Evolutionary conservation across 2,113 vertebrate genomes (phyloP).

Genomic region (Ursus arctos): DNA sequence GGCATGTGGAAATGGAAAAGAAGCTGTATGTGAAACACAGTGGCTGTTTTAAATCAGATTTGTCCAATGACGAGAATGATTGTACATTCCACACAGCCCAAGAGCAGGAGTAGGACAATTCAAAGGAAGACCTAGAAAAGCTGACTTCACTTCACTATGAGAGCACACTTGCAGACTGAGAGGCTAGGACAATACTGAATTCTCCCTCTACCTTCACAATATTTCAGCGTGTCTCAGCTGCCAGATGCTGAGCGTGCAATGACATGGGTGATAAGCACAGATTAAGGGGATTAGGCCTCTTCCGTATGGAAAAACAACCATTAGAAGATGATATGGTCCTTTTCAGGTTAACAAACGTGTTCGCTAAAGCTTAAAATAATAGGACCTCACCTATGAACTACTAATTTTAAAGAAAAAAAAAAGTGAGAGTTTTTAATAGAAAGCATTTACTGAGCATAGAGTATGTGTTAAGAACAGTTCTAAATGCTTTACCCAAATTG

Average conservation of each 20-base stretch:
- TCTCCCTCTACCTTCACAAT: neutral
- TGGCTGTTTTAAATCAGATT: neutral
- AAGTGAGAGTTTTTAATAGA: neutral
- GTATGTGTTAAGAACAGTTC: neutral
- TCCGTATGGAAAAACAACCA: neutral
- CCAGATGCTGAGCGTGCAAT: neutral
- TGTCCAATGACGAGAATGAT: neutral
- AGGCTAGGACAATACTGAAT: neutral
- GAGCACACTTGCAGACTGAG: neutral
- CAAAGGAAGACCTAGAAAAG: neutral
- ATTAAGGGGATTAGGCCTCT: neutral
- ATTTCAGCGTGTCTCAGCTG: neutral
- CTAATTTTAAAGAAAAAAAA: conserved; percentile 21
- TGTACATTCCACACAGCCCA: neutral
- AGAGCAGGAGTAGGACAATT: neutral
- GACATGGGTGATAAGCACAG: neutral
- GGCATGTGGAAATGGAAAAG: neutral
- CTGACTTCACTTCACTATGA: neutral
- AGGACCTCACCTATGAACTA: neutral
- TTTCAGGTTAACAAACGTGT: neutral
- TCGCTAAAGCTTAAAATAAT: conserved; percentile 32
- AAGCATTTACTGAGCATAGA: neutral
- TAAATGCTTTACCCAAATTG: neutral
- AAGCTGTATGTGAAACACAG: neutral
- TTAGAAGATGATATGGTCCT: neutral